Conservation (phyloP, 2,797 vertebrate genomes). For the Uromys caudimaculatus region DNA sequence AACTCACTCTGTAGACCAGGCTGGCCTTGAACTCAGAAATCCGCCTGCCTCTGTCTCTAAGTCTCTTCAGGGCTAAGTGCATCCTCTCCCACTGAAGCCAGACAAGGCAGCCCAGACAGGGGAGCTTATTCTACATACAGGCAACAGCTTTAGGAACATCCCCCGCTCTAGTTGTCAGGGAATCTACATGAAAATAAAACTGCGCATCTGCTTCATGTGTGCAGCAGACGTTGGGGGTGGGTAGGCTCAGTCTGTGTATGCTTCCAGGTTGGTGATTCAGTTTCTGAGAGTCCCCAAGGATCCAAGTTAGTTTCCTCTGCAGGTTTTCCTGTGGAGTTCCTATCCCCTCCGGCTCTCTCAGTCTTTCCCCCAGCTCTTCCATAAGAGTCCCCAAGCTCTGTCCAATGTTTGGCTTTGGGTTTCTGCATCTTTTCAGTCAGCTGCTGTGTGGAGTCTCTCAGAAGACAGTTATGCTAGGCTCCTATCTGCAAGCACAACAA, state of each 20-base stretch:
- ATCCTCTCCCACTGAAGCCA: background rate
- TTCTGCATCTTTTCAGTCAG: background rate
- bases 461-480: background rate
- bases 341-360: background rate
- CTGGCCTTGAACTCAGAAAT: too few species aligned
- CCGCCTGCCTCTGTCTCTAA: too few species aligned
- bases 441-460: background rate
- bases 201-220: background rate
- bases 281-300: background rate
- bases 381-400: background rate
- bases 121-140: background rate
- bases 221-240: background rate
- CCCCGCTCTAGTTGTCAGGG: background rate
- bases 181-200: background rate
- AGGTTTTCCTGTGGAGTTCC: background rate
- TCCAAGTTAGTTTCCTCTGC: background rate
- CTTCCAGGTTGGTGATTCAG: background rate
- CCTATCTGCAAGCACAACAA: background rate
- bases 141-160: background rate
- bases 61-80: background rate
- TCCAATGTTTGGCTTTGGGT: background rate
- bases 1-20: too few species aligned
- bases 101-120: background rate
- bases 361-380: background rate
- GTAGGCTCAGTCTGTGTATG: background rate